Evolutionary conservation across 2,888 invertebrate species (phyloP).

Genomic region (Dermolepida albohirtum): DNA sequence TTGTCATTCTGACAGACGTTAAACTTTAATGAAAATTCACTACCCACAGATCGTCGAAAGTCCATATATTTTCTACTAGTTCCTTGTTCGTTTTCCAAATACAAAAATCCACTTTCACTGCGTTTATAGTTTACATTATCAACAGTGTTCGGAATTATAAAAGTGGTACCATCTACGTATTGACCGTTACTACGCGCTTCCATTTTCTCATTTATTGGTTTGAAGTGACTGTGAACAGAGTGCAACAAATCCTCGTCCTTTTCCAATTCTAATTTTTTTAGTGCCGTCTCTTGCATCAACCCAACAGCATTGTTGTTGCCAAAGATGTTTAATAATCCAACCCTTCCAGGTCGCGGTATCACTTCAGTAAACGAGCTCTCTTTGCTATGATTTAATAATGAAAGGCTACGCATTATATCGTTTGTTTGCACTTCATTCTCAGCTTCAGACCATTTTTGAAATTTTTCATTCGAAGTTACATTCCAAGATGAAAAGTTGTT

Average conservation of each 20-base stretch:
- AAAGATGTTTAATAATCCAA: conserved; percentile 43
- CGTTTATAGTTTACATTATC: conserved; percentile 75
- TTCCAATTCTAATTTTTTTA: conserved; percentile 42
- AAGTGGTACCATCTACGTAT: conserved; percentile 79
- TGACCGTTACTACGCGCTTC: conserved; percentile 63
- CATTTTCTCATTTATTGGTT: conserved; percentile 74
- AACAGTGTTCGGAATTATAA: conserved; percentile 73
- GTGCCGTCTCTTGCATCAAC: conserved; percentile 30
- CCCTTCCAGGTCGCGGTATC: conserved; percentile 59
- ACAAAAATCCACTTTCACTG: conserved; percentile 74
- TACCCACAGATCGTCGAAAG: conserved; percentile 64
- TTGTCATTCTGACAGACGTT: conserved; percentile 72
- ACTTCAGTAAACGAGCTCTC: conserved; percentile 75
- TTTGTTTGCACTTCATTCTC: conserved; percentile 56
- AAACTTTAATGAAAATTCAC: conserved; percentile 72
- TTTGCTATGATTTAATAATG: conserved; percentile 73
- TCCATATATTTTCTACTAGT: conserved; percentile 68
- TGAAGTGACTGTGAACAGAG: conserved; percentile 85
- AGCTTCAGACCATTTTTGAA: conserved; percentile 52
- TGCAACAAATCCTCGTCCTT: conserved; percentile 45
- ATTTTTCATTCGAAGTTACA: conserved; percentile 51
- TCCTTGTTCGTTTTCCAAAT: conserved; percentile 68
- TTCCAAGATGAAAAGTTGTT: conserved; percentile 27
- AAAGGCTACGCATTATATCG: conserved; percentile 59
- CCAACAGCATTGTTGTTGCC: conserved; percentile 42